Conservation (phyloP, 2,113 vertebrate species). For the Rostratula benghalensis region DNA sequence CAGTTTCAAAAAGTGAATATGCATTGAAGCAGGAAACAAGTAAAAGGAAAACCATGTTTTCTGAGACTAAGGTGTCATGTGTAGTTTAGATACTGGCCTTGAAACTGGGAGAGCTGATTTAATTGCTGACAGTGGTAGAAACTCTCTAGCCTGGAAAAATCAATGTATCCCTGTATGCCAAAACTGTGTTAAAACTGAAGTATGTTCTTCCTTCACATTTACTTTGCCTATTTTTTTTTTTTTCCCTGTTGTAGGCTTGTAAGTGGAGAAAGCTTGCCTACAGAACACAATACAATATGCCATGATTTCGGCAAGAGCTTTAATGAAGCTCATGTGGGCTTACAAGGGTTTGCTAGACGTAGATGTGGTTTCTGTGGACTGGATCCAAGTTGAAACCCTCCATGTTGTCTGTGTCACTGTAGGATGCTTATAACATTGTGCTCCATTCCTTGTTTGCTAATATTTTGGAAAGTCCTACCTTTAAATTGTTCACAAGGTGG, state of each 20-base stretch:
- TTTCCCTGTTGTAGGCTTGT: not conserved
- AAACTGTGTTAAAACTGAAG: not conserved
- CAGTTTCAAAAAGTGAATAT: not conserved
- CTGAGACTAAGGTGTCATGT: not conserved
- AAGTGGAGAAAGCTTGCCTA: not conserved
- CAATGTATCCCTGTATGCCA: not conserved
- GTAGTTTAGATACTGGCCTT: not conserved
- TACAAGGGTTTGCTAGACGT: not conserved
- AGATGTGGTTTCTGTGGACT: not conserved
- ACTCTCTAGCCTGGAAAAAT: not conserved
- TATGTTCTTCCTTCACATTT: not conserved
- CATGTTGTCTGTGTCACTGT: accelerated
- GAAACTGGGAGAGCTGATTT: not conserved
- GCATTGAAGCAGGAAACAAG: not conserved
- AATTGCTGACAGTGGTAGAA: not conserved
- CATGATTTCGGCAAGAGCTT: not conserved
- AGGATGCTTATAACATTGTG: not conserved
- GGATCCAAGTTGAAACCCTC: not conserved
- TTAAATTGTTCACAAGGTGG: not conserved
- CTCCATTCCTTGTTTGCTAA: accelerated
- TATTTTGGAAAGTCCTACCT: not conserved
- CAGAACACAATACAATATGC: not conserved
- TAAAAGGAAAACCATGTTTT: not conserved
- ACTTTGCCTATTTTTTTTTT: not conserved
- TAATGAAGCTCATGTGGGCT: not conserved